Conservation (phyloP, 2,888 invertebrate species). For the Polymixis flavicincta region DNA sequence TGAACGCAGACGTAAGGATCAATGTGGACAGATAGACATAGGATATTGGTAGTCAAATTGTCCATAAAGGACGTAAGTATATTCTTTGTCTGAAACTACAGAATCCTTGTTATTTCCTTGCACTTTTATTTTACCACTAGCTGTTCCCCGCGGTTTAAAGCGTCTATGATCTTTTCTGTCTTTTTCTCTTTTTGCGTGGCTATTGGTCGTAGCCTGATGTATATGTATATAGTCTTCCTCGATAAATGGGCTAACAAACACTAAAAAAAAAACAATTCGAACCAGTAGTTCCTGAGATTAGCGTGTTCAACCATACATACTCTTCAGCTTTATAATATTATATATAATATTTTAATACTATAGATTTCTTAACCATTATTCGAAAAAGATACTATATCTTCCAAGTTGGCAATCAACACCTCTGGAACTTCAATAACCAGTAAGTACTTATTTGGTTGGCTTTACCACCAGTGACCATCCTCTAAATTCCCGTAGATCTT, state of each 20-base stretch:
- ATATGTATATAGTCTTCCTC: too few species aligned
- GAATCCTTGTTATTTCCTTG: neutral
- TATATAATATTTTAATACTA: too few species aligned
- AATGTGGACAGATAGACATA: constrained; percentile 33
- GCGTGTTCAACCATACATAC: too few species aligned
- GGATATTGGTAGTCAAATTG: constrained; percentile 6
- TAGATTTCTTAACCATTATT: constrained; percentile 30
- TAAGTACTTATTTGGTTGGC: constrained; percentile 68
- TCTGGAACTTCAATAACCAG: constrained; percentile 71
- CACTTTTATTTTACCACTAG: neutral
- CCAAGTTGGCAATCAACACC: constrained; percentile 72
- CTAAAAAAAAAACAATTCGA: too few species aligned
- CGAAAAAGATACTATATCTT: constrained; percentile 43
- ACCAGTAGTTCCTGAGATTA: too few species aligned
- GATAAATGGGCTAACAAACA: too few species aligned
- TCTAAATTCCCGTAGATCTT: constrained; percentile 88
- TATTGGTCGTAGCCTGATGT: too few species aligned
- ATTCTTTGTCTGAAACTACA: neutral
- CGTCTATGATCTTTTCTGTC: too few species aligned
- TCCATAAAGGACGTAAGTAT: neutral
- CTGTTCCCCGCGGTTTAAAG: too few species aligned
- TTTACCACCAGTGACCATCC: constrained; percentile 70
- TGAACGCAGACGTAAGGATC: constrained; percentile 57
- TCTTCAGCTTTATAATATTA: neutral
- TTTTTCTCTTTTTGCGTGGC: too few species aligned